Evolutionary conservation across 1,140 invertebrate species (phyloP), one percentile per base, ranked within the genome.

Genomic region (Andricus grossulariae): DNA sequence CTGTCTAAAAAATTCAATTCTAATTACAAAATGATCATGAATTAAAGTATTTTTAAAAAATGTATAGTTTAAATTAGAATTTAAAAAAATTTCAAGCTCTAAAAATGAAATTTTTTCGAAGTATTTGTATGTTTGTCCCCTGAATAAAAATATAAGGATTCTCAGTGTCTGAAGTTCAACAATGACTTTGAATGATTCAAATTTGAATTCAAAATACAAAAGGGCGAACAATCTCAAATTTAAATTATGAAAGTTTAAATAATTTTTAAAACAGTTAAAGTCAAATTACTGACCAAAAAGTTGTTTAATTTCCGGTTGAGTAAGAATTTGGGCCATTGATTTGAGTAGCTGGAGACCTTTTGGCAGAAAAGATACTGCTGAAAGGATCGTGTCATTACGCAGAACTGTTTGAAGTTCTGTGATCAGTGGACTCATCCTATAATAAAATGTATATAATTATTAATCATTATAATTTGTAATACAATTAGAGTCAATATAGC

Each of bases 341-440:
- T 92, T 92, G 16, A 94, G 84, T 25, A 94, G 90, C 75, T 93
- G 92, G 45, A 93, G 89, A 45, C 93, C 93, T 72, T 94, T 91
- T 2, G 94, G 94, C 39, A 94, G 83, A 6, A 91, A 90, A 16
- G 90, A 87, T 6, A 94, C 89, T 0, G 93, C 91, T 49, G 92
- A 86, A 18, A 88, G 84, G n/a, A 93, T 82, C 1, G 88, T 90
- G 21, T 91, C 85, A 75, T 93, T 92, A 25, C 81, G 88, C 0
- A 93, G 82, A 60, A 93, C 87, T 5, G 89, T 88, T 77, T 93
- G 91, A 4, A 92, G 76, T 19, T 91, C 88, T 72, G 88, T 83
- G 57, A 93, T 84, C 49, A 92, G 80, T 5, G 92, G 86, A 70
- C 91, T 90, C 71, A 92, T 74, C 5, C 92, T 92, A 66, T 32